phyloP scores from a whole-genome alignment of 2,888 invertebrate genomes.

The Athetis lepigone region DNA sequence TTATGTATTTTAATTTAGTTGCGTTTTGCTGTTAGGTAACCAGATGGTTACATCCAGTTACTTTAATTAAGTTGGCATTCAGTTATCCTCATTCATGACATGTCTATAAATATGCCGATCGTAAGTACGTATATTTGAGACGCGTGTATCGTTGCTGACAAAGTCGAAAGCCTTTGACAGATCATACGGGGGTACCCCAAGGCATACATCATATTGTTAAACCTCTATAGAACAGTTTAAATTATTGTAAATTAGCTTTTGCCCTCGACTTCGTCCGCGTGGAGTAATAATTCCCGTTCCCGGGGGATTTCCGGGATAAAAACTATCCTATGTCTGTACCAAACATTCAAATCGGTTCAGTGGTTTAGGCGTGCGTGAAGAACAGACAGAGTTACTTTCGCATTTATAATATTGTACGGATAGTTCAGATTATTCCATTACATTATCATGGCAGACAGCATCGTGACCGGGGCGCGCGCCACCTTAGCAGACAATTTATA shows the following conservation, averaged over 20 bases:
- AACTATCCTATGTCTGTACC: no score
- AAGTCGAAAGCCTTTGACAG: slow-evolving; percentile 17
- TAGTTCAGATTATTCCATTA: slow-evolving; percentile 58
- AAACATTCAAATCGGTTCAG: no score
- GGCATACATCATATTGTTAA: slow-evolving; percentile 4
- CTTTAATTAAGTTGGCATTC: slow-evolving; percentile 22
- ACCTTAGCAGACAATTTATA: slow-evolving; percentile 62
- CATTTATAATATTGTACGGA: slow-evolving; percentile 37
- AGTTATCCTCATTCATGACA: neutral
- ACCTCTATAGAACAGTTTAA: slow-evolving; percentile 31
- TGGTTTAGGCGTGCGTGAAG: no score
- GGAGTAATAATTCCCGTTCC: no score
- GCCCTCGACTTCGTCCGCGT: no score
- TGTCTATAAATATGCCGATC: neutral
- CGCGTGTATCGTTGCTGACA: neutral
- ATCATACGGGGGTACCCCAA: slow-evolving; percentile 13
- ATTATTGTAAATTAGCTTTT: no score
- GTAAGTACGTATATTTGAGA: neutral
- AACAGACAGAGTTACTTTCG: no score
- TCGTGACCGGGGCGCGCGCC: slow-evolving; percentile 72
- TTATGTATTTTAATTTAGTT: slow-evolving; percentile 30
- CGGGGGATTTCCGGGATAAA: no score
- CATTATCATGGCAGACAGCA: slow-evolving; percentile 68
- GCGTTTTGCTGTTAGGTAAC: slow-evolving; percentile 35
- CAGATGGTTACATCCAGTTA: slow-evolving; percentile 4